Base-by-base conservation (phyloP, 2,113 vertebrate genomes). In the Elephas maximus region DNA sequence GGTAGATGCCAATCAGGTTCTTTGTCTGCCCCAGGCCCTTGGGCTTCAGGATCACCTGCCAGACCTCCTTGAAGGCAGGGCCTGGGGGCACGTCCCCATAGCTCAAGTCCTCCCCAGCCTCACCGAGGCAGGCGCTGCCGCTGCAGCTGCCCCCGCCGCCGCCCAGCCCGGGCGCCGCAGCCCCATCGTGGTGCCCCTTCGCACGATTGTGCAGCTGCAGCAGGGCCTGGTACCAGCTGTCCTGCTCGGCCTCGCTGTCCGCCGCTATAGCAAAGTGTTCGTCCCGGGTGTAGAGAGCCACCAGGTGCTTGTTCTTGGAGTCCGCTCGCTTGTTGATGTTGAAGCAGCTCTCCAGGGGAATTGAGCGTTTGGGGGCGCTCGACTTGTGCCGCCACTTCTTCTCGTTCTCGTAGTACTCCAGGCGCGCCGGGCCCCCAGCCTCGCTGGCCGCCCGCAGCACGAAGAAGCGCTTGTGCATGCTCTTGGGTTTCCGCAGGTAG, bases 301-400 rank as follows among this genome's bases (percentile, higher is more conserved):
- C 99, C 97, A 99, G 98, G 98, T 99, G 98, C 98, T 99, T 99
- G 98, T 99, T 99, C 98, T 99, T 99, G 96, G 99, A 99, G 99
- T 99, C 99, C 33, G 99, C 99, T 96, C 99, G 98, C 98, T 99
- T 99, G 98, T 99, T 99, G 98, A 99, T 99, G 97, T 99, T 99
- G 98, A 99, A 99, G 98, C 99, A 99, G 98, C 98, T 99, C 98
- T 99, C 99, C 1, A 99, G 98, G 26, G 99, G 98, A 97, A 99
- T 99, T 18, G 99, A 99, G 97, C 99, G 99, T 98, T 99, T 99
- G 94, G 99, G 99, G 91, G 99, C 99, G 96, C 99, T 99, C 41
- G 99, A 99, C 98, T 99, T 99, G 97, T 99, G 99, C 97, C 99
- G 99, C 99, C 99, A 99, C 99, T 99, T 99, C 98, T 99, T 99